Evolutionary conservation across 2,113 vertebrate genomes (phyloP), one percentile per base, ranked within the genome.

Genomic region (Eulemur rufifrons): DNA sequence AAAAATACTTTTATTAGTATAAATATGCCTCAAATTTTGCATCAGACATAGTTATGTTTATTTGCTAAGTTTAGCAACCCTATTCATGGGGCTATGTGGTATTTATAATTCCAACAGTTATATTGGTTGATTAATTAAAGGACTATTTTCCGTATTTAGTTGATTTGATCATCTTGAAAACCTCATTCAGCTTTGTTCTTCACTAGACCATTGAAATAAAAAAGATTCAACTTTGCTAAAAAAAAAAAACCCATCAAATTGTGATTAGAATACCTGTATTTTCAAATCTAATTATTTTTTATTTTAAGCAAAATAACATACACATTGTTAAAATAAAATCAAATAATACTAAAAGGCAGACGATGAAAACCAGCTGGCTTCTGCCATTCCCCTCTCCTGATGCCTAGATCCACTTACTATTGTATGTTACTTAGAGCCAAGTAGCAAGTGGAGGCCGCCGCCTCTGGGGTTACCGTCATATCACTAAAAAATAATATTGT

Each of bases 111-210:
- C 73, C n/a, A 71, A 92, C 23, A 86, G 13, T 42, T 88, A 61
- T 11, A 61, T 63, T 78, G 34, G 61, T 89, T 95, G 39, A 45
- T 85, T 86, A 95, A 64, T 64, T 74, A 95, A 93, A 85, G 5
- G 14, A 29, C 29, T 29, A 39, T 71, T 89, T 96, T 80, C 45
- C 13, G 80, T 92, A 42, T 39, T 95, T 74, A 52, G 42, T 74
- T 96, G 42, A 39, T 45, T 74, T 71, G 50, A 81, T 88, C 81
- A 88, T 89, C n/a, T 52, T 92, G 64, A 91, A 86, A 96, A 90
- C 13, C 8, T 90, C 20, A 66, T 90, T 94, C n/a, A 74, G 32
- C 29, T 89, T 56, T 85, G 12, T 73, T 8, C 12, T 81, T 81
- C 39, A 39, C 18, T 8, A 66, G 42, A 52, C 71, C 4, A 52